Evolutionary conservation across 2,113 vertebrate species (phyloP).

Genomic region (Kryptolebias marmoratus): DNA sequence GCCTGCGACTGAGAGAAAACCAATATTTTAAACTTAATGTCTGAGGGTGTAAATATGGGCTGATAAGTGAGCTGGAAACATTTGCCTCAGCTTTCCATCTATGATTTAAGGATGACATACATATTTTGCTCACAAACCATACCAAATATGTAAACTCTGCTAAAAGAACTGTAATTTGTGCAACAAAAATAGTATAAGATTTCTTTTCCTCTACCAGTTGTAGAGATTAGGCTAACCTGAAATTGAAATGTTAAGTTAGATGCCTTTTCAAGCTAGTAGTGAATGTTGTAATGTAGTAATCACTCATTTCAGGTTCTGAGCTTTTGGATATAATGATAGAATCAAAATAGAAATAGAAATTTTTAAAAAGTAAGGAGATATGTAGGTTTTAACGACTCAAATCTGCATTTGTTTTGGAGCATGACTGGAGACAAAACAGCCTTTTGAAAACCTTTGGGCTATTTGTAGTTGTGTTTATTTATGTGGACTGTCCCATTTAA

Average conservation of each 20-base stretch:
- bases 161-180: slow-evolving; percentile 20
- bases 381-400: too few relatives aligned
- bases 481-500: slow-evolving; percentile 17
- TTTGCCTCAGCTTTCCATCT: slow-evolving; percentile 1
- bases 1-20: not conserved
- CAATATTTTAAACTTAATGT: slow-evolving; percentile 5
- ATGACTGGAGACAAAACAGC: not conserved
- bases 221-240: too few relatives aligned
- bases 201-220: too few relatives aligned
- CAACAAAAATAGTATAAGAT: slow-evolving; percentile 9
- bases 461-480: slow-evolving; percentile 8
- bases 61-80: slow-evolving; percentile 32
- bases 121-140: slow-evolving; percentile 21
- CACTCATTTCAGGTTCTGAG: too few relatives aligned
- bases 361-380: too few relatives aligned
- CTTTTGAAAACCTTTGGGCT: not conserved
- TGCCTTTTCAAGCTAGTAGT: too few relatives aligned
- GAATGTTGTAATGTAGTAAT: too few relatives aligned
- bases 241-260: too few relatives aligned
- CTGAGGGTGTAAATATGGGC: slow-evolving; percentile 19
- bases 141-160: slow-evolving; percentile 43
- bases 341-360: too few relatives aligned
- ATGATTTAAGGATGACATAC: slow-evolving; percentile 32
- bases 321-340: too few relatives aligned
- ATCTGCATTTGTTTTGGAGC: not conserved